These are phyloP conservation scores for Orussus abietinus DNA, from an alignment of 1,140 invertebrate species.

Conservation along the genomic window DNA sequence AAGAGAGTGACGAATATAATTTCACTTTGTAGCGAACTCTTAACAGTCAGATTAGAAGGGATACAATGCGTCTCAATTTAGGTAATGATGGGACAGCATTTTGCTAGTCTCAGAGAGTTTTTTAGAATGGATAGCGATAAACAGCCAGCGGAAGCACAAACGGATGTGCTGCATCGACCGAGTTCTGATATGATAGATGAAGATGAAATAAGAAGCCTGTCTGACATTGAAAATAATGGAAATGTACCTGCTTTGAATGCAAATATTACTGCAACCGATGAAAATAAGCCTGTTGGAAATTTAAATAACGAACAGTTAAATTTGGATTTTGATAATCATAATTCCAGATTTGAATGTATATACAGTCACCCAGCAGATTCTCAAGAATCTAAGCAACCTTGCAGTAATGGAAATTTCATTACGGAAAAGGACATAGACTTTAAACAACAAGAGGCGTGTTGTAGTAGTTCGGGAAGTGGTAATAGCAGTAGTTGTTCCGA, in stretches of 20 bases:
- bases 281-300: conserved; percentile 37
- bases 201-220: conserved; percentile 27
- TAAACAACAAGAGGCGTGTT: conserved; percentile 36
- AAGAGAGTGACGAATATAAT: conserved; percentile 12
- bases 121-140: conserved; percentile 49
- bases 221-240: conserved; percentile 41
- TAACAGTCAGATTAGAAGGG: conserved; percentile 22
- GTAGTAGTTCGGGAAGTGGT: conserved; percentile 40
- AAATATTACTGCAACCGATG: conserved; percentile 30
- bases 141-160: conserved; percentile 30
- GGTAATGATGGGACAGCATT: conserved; percentile 52
- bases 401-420: conserved; percentile 44
- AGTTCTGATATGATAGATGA: conserved; percentile 31
- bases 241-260: conserved; percentile 36
- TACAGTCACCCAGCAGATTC: conserved; percentile 47
- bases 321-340: conserved; percentile 48
- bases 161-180: conserved; percentile 24
- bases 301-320: conserved; percentile 41
- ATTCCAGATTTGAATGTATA: conserved; percentile 49
- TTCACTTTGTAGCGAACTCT: too few species aligned
- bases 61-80: conserved; percentile 43
- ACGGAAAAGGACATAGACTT: conserved; percentile 17
- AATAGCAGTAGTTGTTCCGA: conserved; percentile 49
- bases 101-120: conserved; percentile 52
- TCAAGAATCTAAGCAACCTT: conserved; percentile 40